Evolutionary conservation across 2,888 invertebrate genomes (phyloP).

Genomic region (Elysia crispata): DNA sequence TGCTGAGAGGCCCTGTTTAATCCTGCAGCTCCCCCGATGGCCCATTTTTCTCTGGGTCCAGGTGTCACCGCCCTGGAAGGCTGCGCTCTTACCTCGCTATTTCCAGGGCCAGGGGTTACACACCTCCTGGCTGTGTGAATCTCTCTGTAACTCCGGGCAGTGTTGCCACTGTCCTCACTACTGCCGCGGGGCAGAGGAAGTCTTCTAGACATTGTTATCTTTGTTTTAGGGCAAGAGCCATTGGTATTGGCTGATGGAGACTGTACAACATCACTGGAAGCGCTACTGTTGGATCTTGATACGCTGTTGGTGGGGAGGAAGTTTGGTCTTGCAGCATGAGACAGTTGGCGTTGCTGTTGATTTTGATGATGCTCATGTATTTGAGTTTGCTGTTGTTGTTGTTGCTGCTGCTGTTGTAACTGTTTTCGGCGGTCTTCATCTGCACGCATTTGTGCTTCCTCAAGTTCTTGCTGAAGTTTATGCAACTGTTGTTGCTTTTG

Average conservation of each 20-base stretch:
- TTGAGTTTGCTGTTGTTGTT: too few species aligned
- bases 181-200: neutral
- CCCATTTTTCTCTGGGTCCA: slow-evolving; percentile 48
- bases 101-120: slow-evolving; percentile 60
- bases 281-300: slow-evolving; percentile 41
- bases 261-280: slow-evolving; percentile 36
- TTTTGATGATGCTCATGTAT: too few species aligned
- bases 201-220: slow-evolving; percentile 12
- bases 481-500: too few species aligned
- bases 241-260: slow-evolving; percentile 55
- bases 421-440: too few species aligned
- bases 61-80: slow-evolving; percentile 48
- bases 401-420: too few species aligned
- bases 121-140: slow-evolving; percentile 62
- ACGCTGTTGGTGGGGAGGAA: neutral
- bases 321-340: slow-evolving; percentile 5
- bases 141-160: slow-evolving; percentile 59
- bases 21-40: slow-evolving; percentile 11
- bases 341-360: neutral
- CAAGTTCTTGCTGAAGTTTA: too few species aligned
- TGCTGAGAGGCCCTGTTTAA: neutral
- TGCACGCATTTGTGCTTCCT: too few species aligned
- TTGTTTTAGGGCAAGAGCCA: slow-evolving; percentile 46
- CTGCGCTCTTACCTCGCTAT: neutral
- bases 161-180: neutral